Base-by-base conservation (phyloP, 2,888 invertebrate species). In the Acanthosepion pharaonis region DNA sequence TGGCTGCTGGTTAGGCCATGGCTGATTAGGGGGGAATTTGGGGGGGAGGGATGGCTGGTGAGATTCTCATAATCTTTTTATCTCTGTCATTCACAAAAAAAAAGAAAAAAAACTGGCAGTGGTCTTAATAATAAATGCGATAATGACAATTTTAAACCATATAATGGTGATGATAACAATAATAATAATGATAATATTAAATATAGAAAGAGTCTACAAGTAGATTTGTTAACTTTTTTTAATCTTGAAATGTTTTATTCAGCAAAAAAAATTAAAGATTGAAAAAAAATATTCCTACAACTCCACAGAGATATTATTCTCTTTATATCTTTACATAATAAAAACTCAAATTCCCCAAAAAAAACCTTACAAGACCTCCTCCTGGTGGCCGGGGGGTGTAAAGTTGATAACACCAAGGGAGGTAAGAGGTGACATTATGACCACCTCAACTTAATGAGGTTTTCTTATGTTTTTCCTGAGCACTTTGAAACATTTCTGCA, bases 221-320 rank as follows among this genome's bases (percentile, higher is more conserved):
- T 78, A 78, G 78, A 78, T 78, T 78, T 78, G n/a, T 78, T 78
- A 78, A 78, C n/a, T 51, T 93, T 93, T 92, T 92, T 92, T 33
- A n/a, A 93, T 93, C 93, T 93, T 93, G n/a, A 53, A 93, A 93
- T n/a, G 53, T 93, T 93, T 93, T 93, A 93, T 93, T 93, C 53
- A 93, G 93, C n/a, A 49, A 93, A 92, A 92, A 51, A 78, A 78
- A n/a, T 78, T 78, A 33, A 78, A 78, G 33, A 33, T 33, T 78
- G n/a, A 15, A n/a, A 78, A 78, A 78, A 78, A 78, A 78, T 78
- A 78, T 78, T 78, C 78, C n/a, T 78, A 78, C 59, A 78, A 78
- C 78, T 78, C 33, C 78, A 78, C 78, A 33, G 78, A 78, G n/a
- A 78, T 78, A 78, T 78, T 78, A 78, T 33, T 78, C 78, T 78